Percentiles rank a stretch among this genome's conserved stretches.
These are phyloP conservation scores for Rhinolophus ferrumequinum DNA, from an alignment of 2,113 vertebrate species.

Conservation along the genomic window DNA sequence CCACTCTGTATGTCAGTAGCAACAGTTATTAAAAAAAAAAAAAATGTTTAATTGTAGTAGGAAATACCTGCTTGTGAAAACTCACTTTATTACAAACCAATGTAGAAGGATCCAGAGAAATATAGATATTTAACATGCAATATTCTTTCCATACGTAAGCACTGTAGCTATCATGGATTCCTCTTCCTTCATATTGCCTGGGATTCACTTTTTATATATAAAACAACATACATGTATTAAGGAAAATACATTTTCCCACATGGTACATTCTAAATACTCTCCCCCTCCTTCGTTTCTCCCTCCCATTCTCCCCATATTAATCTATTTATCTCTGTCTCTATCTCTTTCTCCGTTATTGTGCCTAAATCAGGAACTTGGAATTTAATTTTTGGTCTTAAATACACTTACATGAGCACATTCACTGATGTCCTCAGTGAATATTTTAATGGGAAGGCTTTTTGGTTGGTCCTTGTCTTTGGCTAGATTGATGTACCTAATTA, in stretches of 20 bases:
- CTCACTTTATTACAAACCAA: neutral
- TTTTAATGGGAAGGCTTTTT: conserved; percentile 91
- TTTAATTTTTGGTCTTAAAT: neutral
- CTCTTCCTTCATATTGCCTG: neutral
- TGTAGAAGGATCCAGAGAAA: neutral
- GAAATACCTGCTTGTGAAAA: conserved; percentile 49
- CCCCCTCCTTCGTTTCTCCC: neutral
- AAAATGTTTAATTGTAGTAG: neutral
- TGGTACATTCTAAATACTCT: neutral
- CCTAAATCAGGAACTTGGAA: neutral
- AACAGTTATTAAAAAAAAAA: neutral
- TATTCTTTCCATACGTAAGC: neutral
- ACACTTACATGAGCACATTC: conserved; percentile 90
- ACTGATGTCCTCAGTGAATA: conserved; percentile 91
- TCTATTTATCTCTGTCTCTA: too few species aligned
- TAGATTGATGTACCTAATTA: conserved; percentile 88
- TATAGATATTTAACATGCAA: neutral
- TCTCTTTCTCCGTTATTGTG: neutral
- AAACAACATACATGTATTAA: neutral
- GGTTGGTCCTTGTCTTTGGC: conserved; percentile 92
- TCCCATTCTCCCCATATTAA: too few species aligned
- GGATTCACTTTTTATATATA: neutral
- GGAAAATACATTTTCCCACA: neutral
- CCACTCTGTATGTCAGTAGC: neutral
- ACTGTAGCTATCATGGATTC: neutral